A percentile compares a stretch with the other conserved stretches of the same genome.
Evolutionary conservation across 2,888 invertebrate genomes (phyloP).

Genomic region (Uropetala carovei): DNA sequence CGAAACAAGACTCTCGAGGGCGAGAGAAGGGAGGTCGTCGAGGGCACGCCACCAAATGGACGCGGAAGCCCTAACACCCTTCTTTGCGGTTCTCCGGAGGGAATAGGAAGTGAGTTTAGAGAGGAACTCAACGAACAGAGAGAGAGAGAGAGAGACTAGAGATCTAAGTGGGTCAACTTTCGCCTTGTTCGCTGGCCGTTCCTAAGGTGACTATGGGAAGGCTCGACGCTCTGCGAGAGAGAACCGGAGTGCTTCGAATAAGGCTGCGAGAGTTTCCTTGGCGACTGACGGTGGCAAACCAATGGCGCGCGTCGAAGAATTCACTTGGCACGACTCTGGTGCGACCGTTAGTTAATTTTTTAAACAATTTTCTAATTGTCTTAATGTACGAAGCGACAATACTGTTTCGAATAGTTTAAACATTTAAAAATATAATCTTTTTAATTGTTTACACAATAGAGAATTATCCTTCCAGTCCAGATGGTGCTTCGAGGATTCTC

Average conservation of each 20-base stretch:
- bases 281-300: not conserved
- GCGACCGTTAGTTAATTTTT: not conserved
- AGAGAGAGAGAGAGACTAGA: not conserved
- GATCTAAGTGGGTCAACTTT: slow-evolving; percentile 62
- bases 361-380: no score
- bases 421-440: no score
- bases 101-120: not conserved
- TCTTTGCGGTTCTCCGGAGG: no score
- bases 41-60: no score
- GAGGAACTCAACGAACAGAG: not conserved
- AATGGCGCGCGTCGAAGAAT: not conserved
- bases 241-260: not conserved
- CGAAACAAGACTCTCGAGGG: no score
- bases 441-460: no score
- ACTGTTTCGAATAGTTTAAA: no score
- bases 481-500: no score
- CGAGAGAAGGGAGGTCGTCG: no score
- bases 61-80: no score
- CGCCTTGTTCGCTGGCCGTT: slow-evolving; percentile 32
- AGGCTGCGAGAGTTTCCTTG: not conserved
- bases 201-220: not conserved
- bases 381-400: no score
- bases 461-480: no score
- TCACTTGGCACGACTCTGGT: not conserved
- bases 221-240: not conserved